Percentiles rank a stretch among this genome's conserved stretches.
phyloP scores from a whole-genome alignment of 2,797 vertebrate species.

The Sebastes iracundus region DNA sequence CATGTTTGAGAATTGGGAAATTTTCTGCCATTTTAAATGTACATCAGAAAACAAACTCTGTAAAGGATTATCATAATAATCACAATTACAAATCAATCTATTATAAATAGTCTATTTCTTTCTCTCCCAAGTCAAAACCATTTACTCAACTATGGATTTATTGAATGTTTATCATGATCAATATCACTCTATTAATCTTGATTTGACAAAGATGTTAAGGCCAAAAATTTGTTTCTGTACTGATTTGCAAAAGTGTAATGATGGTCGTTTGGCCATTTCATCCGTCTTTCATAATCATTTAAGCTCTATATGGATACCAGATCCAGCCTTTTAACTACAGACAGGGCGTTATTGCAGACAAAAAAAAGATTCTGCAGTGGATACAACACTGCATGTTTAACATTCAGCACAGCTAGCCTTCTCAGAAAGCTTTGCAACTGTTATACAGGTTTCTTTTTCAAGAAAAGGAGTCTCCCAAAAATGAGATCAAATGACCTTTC shows the following conservation, averaged over 20 bases:
- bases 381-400: conserved; percentile 70
- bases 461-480: conserved; percentile 70
- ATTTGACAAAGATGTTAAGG: conserved; percentile 56
- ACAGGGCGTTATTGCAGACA: conserved; percentile 67
- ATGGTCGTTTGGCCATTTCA: conserved; percentile 60
- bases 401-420: conserved; percentile 76
- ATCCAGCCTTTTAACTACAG: conserved; percentile 70
- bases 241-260: conserved; percentile 62
- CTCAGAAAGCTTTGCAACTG: conserved; percentile 78
- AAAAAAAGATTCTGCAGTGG: conserved; percentile 66
- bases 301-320: conserved; percentile 66
- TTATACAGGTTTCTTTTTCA: conserved; percentile 70
- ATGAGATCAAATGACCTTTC: conserved; percentile 64
- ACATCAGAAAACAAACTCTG: conserved; percentile 56
- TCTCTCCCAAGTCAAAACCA: conserved; percentile 65
- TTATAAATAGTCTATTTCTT: conserved; percentile 67
- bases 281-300: conserved; percentile 51
- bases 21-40: conserved; percentile 63
- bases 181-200: conserved; percentile 48
- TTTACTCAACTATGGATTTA: conserved; percentile 53
- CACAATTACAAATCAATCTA: conserved; percentile 69
- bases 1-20: conserved; percentile 71
- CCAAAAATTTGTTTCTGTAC: conserved; percentile 45
- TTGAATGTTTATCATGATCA: conserved; percentile 42
- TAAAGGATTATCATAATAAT: conserved; percentile 61